A percentile compares a stretch with the other conserved stretches of the same genome.
phyloP scores from a whole-genome alignment of 2,888 invertebrate species.

The Caenorhabditis parvicauda region DNA sequence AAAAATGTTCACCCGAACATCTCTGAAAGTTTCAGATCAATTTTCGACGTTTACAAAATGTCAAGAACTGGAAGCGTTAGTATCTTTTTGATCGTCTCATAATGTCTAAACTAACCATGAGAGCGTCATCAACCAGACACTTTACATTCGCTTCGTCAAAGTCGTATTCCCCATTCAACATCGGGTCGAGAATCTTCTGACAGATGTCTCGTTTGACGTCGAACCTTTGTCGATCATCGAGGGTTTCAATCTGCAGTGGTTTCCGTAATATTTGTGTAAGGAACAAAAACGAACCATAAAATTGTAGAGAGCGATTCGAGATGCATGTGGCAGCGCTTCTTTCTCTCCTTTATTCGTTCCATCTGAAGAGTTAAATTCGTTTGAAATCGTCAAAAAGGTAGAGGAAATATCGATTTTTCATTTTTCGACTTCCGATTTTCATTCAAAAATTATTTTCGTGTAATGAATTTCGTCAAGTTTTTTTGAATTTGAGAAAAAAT shows the following conservation, averaged over 20 bases:
- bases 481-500: no score
- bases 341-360: conserved; percentile 12
- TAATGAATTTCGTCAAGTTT: no score
- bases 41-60: no score
- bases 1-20: no score
- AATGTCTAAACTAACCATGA: conserved; percentile 4
- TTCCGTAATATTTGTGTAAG: background rate
- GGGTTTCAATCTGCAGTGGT: conserved; percentile 14
- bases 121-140: conserved; percentile 19
- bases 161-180: conserved; percentile 25
- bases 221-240: conserved; percentile 15
- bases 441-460: no score
- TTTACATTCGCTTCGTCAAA: conserved; percentile 12
- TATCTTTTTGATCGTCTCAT: background rate
- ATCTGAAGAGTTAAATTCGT: background rate
- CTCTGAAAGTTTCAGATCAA: no score
- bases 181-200: conserved; percentile 11
- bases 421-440: no score
- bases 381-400: no score
- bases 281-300: conserved; percentile 10
- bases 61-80: no score
- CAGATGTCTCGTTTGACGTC: conserved; percentile 22
- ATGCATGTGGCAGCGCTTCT: conserved; percentile 13
- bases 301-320: conserved; percentile 25
- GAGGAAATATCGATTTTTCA: no score